phyloP scores from a whole-genome alignment of 2,888 invertebrate genomes.

The Rutpela maculata region DNA sequence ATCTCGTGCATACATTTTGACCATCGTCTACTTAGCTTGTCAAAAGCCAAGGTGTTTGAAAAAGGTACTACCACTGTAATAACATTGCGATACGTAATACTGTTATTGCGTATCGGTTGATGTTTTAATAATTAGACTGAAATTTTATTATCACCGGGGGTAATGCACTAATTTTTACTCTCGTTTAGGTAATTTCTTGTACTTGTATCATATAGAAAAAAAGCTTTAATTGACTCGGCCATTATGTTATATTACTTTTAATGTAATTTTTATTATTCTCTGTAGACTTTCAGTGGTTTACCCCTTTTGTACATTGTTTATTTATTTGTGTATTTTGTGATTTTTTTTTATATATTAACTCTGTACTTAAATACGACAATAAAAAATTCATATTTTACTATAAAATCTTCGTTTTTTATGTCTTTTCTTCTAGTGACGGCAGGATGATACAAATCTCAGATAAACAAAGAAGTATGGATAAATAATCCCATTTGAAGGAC shows the following conservation, averaged over 20 bases:
- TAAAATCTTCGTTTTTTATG: neutral
- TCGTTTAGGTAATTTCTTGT: neutral
- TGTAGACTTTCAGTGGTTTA: neutral
- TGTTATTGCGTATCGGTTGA: neutral
- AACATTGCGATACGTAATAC: neutral
- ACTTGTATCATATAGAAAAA: neutral
- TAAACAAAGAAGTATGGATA: too few relatives aligned
- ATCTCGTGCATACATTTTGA: too few relatives aligned
- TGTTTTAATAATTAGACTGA: neutral
- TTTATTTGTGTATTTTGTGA: constrained; percentile 19
- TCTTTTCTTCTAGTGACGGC: too few relatives aligned
- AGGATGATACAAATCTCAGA: too few relatives aligned
- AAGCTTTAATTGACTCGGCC: constrained; percentile 43
- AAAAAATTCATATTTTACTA: constrained; percentile 10
- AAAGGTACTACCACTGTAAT: neutral
- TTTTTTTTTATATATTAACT: neutral
- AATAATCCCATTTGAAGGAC: too few relatives aligned
- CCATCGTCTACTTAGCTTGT: neutral
- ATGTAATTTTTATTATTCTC: neutral
- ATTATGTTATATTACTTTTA: constrained; percentile 24
- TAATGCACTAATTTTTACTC: neutral
- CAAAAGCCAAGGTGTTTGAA: neutral
- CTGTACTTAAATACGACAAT: neutral
- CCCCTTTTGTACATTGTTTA: constrained; percentile 8
- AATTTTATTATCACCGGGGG: neutral